Percentiles rank a stretch among this genome's conserved stretches.
phyloP scores from a whole-genome alignment of 2,888 invertebrate genomes.

The Abrostola tripartita region DNA sequence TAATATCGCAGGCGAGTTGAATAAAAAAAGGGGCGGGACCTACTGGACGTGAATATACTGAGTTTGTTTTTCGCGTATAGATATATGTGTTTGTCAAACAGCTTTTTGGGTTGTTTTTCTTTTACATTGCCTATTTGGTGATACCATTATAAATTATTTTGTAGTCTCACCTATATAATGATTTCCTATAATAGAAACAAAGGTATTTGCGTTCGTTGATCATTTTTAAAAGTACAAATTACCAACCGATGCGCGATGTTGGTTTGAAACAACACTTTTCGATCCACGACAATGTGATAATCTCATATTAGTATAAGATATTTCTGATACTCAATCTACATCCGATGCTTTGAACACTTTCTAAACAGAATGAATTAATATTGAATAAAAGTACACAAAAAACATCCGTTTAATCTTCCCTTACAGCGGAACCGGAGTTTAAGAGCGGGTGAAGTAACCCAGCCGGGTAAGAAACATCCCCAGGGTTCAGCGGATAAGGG shows the following conservation, averaged over 20 bases:
- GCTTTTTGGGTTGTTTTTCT: not conserved
- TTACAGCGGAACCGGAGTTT: conserved; percentile 30
- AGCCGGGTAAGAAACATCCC: conserved; percentile 24
- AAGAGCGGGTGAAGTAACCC: conserved; percentile 36
- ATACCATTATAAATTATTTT: no score
- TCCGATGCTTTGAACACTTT: no score
- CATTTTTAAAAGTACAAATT: no score
- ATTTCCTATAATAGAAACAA: no score
- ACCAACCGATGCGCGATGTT: no score
- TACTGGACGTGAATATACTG: not conserved
- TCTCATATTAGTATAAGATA: no score
- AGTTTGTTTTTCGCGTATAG: not conserved
- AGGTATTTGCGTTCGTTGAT: no score
- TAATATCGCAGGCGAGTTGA: conserved; percentile 1
- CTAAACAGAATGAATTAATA: not conserved
- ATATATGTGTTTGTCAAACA: not conserved
- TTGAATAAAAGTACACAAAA: conserved; percentile 19
- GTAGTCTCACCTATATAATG: no score
- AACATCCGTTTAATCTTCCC: conserved; percentile 27
- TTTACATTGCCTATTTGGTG: no score
- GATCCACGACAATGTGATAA: no score
- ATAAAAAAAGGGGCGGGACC: not conserved
- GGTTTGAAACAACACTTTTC: no score
- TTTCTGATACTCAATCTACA: not conserved
- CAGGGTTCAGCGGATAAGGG: conserved; percentile 37